Conservation (phyloP, 53 echinoderm and acorn worm genomes). For the Echinometra lucunter region DNA sequence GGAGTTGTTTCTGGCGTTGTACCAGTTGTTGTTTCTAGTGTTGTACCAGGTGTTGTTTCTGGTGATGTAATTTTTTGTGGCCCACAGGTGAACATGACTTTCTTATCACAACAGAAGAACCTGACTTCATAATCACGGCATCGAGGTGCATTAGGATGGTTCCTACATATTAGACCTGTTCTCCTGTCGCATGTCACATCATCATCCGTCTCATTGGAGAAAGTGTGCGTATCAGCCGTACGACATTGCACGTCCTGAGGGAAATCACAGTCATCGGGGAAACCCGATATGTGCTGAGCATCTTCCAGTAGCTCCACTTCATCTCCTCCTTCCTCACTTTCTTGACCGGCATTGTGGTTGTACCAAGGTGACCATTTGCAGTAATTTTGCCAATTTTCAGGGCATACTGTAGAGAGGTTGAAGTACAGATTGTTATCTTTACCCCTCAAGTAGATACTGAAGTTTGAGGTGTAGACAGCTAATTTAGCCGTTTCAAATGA, state of each 20-base stretch:
- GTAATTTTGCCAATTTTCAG: background rate
- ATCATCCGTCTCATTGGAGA: constrained; percentile 23
- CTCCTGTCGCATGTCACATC: background rate
- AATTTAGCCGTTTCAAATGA: no score
- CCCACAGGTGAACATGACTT: background rate
- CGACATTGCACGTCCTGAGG: constrained; percentile 31
- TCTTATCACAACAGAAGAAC: background rate
- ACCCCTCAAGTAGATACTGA: no score
- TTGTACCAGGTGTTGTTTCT: background rate
- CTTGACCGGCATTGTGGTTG: background rate
- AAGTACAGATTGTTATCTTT: no score
- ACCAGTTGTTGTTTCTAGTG: constrained; percentile 6
- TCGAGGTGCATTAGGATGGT: background rate
- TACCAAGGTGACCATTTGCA: background rate
- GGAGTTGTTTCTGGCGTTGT: background rate
- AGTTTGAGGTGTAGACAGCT: no score
- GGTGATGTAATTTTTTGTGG: background rate
- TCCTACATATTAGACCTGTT: background rate
- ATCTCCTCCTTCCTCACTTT: background rate
- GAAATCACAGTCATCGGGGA: background rate
- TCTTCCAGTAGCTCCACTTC: constrained; percentile 28
- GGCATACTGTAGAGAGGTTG: background rate
- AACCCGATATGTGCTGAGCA: constrained; percentile 26
- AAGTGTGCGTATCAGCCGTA: constrained; percentile 31
- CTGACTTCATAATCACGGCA: constrained; percentile 21